Conservation (phyloP, 2,113 vertebrate genomes). For the Gasterosteus nipponicus region DNA sequence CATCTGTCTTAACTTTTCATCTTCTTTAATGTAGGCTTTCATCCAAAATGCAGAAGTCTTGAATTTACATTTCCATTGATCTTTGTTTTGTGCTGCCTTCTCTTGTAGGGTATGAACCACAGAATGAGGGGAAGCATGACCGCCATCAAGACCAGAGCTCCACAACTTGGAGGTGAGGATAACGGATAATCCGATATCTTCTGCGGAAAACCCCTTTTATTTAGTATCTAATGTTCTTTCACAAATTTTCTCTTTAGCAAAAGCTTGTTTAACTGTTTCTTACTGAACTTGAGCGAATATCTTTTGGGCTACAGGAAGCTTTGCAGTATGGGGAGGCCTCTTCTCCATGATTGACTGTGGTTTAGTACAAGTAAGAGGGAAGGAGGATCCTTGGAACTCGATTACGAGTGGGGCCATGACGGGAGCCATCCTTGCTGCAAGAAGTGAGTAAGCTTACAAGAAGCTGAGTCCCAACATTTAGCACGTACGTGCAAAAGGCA, state of each 20-base stretch:
- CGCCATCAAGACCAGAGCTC: conserved; percentile 91
- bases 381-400: conserved; percentile 98
- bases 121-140: conserved; percentile 91
- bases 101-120: conserved; percentile 89
- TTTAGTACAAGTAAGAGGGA: conserved; percentile 92
- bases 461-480: conserved; percentile 4
- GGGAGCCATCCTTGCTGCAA: conserved; percentile 93
- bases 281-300: background rate
- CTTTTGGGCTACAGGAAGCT: conserved; percentile 85
- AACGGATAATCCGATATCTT: background rate
- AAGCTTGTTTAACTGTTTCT: background rate
- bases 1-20: background rate
- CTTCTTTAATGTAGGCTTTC: background rate
- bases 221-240: background rate
- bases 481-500: background rate
- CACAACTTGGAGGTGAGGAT: conserved; percentile 90
- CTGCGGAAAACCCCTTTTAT: background rate
- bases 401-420: conserved; percentile 97
- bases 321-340: conserved; percentile 96
- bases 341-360: conserved; percentile 98
- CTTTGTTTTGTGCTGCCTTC: conserved; percentile 17
- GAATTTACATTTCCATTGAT: background rate
- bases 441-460: conserved; percentile 85
- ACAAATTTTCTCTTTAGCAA: background rate
- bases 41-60: background rate